A percentile compares a stretch with the other conserved stretches of the same genome.
phyloP scores from a whole-genome alignment of 2,797 vertebrate species.

The Clarias platycephalus region DNA sequence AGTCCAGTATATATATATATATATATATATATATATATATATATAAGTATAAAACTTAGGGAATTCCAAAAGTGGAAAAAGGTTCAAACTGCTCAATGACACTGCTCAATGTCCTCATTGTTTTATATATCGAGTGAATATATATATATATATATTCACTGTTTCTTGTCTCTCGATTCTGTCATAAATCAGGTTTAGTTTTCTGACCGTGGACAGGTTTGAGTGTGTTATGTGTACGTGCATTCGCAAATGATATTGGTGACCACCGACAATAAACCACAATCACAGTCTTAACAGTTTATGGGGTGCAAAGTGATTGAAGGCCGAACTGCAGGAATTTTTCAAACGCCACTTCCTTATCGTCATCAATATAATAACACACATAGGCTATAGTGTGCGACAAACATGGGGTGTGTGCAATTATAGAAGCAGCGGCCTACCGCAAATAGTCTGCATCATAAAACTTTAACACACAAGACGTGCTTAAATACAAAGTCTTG shows the following conservation, averaged over 20 bases:
- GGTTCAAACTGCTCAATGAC: neutral
- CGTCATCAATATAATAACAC: conserved; percentile 46
- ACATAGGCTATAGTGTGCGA: neutral
- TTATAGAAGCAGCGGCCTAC: conserved; percentile 43
- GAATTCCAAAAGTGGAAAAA: neutral
- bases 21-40: too few species aligned
- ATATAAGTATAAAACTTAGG: too few species aligned
- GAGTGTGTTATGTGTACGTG: conserved; percentile 55
- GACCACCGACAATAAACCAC: conserved; percentile 81
- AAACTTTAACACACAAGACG: conserved; percentile 43
- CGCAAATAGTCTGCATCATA: conserved; percentile 33
- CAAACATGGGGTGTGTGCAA: conserved; percentile 27
- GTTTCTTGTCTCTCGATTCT: conserved; percentile 38
- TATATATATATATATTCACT: neutral
- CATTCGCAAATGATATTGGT: conserved; percentile 70
- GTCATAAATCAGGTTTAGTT: conserved; percentile 45
- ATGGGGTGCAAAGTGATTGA: conserved; percentile 75
- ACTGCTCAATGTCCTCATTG: neutral
- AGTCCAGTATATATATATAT: neutral
- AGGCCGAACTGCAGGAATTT: conserved; percentile 49
- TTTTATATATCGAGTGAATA: too few species aligned
- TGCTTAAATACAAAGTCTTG: neutral
- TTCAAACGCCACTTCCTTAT: conserved; percentile 43
- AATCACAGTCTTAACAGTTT: conserved; percentile 86
- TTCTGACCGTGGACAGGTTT: conserved; percentile 45